Evolutionary conservation across 1,140 invertebrate species (phyloP), one percentile per base, ranked within the genome.

Genomic region (Euschistus heros): DNA sequence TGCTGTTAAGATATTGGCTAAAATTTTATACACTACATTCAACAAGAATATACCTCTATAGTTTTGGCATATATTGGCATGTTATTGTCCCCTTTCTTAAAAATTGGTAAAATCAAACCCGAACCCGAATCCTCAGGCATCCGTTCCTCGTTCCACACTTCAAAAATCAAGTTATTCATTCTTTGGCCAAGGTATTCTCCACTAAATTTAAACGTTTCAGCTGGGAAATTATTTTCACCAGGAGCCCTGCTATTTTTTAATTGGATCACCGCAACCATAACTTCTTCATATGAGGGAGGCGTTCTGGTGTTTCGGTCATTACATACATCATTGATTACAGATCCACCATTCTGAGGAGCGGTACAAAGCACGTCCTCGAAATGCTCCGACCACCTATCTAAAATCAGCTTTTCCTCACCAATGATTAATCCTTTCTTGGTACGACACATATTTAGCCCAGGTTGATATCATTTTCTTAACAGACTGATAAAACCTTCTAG

Each of bases 11-110:
- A n/a, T 7, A 14, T 54, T 54, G 7, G 50, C 10, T 54, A 54
- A n/a, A 20, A 54, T 54, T 54, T 7, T n/a, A 54, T 20, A 27
- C 8, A n/a, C 27, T 24, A 60, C 13, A 62, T 24, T 44, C 17
- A 44, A 44, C n/a, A 62, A n/a, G n/a, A n/a, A n/a, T n/a, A n/a
- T n/a, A n/a, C n/a, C 44, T 62, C 27, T 15, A 22, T 27, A 60
- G 22, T 26, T 15, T 60, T 37, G 27, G 17, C 14, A 24, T 37
- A 24, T 18, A 60, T 7, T 13, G 18, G 14, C 18, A n/a, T 7
- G 8, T 7, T n/a, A 20, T 13, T n/a, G 20, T 54, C 14, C 20
- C 7, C n/a, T n/a, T n/a, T n/a, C n/a, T n/a, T n/a, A n/a, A n/a
- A n/a, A n/a, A n/a, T n/a, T n/a, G n/a, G n/a, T n/a, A 54, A 54